Evolutionary conservation across 2,113 vertebrate species (phyloP).

Genomic region (Neogobius melanostomus): DNA sequence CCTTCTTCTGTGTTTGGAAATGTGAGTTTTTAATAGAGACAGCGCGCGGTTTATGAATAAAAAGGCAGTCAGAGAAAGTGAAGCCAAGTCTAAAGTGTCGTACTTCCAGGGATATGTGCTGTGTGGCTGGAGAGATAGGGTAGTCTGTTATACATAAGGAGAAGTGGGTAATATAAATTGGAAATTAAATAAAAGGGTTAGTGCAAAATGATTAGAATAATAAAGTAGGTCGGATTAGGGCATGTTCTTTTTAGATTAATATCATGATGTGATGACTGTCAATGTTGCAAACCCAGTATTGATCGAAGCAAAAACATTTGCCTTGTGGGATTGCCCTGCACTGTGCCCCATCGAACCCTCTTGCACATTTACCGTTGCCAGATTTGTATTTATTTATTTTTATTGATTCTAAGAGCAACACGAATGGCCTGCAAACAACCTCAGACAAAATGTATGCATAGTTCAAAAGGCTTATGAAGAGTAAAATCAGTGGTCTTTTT

Average conservation of each 20-base stretch:
- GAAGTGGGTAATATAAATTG: no score
- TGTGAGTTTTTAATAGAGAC: not conserved
- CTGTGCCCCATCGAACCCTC: not conserved
- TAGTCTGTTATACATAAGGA: no score
- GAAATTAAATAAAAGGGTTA: no score
- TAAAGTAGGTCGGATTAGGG: no score
- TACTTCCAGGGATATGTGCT: no score
- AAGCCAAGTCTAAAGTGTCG: no score
- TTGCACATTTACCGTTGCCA: not conserved
- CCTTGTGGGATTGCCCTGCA: not conserved
- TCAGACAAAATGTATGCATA: conserved; percentile 19
- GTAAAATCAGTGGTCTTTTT: conserved; percentile 31
- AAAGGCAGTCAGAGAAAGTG: not conserved
- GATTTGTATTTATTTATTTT: no score
- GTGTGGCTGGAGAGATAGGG: no score
- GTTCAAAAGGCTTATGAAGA: conserved; percentile 7
- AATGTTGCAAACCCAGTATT: conserved; percentile 10
- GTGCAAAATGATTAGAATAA: no score
- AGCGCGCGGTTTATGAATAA: not conserved
- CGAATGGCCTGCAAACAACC: not conserved
- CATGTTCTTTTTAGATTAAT: not conserved
- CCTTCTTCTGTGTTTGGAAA: not conserved
- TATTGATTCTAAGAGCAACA: no score
- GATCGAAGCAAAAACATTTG: conserved; percentile 14
- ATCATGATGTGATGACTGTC: not conserved